phyloP scores from a whole-genome alignment of 2,797 vertebrate genomes.

The Diplodus sargus region DNA sequence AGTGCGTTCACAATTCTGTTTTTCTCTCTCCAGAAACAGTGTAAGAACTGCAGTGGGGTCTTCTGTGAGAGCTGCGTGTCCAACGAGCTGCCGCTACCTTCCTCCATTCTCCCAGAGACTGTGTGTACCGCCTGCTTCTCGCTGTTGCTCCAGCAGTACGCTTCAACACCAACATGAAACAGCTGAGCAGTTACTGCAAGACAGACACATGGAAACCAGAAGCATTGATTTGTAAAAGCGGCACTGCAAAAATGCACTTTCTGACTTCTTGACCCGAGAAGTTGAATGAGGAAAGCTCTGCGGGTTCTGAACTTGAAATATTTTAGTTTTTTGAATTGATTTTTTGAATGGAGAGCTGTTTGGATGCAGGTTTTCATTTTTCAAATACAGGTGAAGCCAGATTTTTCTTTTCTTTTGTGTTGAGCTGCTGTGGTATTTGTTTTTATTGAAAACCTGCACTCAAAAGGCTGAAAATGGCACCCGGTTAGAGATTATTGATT shows the following conservation, averaged over 20 bases:
- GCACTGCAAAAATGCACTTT: conserved; percentile 59
- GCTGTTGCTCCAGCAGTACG: conserved; percentile 89
- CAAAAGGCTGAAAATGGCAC: conserved; percentile 1
- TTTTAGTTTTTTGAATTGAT: conserved; percentile 14
- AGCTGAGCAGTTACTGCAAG: background rate
- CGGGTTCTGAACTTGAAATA: background rate
- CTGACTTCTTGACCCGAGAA: conserved; percentile 1
- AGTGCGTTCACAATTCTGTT: background rate
- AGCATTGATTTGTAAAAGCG: conserved; percentile 10
- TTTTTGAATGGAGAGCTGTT: background rate
- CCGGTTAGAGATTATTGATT: background rate
- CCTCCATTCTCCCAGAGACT: conserved; percentile 90
- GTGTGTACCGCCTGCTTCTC: conserved; percentile 90
- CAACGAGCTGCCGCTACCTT: conserved; percentile 91
- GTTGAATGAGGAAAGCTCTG: background rate
- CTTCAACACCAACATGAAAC: conserved; percentile 86
- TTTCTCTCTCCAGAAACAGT: conserved; percentile 82
- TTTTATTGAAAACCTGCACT: conserved; percentile 9
- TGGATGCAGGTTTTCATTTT: conserved; percentile 34
- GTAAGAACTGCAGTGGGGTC: conserved; percentile 89
- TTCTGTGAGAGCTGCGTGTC: conserved; percentile 90
- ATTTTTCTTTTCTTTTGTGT: conserved; percentile 14
- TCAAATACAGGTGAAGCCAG: background rate
- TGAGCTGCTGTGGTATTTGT: conserved; percentile 29
- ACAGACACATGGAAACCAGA: background rate